Evolutionary conservation across 2,888 invertebrate species (phyloP), one percentile per base, ranked within the genome.

Genomic region (Dicranocentrus wangi): DNA sequence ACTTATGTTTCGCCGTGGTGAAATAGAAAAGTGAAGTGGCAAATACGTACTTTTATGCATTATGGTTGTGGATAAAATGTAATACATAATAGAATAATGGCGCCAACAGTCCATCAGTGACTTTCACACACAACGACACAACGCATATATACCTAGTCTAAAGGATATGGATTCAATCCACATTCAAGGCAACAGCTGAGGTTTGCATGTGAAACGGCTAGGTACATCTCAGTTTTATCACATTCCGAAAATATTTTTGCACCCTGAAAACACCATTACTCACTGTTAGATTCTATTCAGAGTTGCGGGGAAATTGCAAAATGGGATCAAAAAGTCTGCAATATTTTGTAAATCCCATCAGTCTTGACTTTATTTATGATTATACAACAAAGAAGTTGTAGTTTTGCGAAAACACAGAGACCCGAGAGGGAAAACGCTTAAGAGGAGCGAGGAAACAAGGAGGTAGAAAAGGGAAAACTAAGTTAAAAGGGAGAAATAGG

Each of bases 271-370:
- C 25, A 27, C 60, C 60, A 58, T 66, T 66, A 76, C 60, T 76
- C 76, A 76, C 47, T 69, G 43, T 19, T 43, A 21, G 19, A 66
- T 53, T 60, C 28, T 76, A 69, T 76, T 76, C 28, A 47, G 60
- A 17, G 21, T 60, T 32, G 58, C 15, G 58, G 47, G 66, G 43
- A 76, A 76, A 76, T 76, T 76, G 76, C 68, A 58, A 76, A 76
- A 68, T 76, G 76, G 76, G 76, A 66, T 75, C 75, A 75, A 66
- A 76, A 76, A 76, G 76, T 76, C 76, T 58, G 76, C 76, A 76
- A 76, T 76, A 76, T 76, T 76, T 76, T 76, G 76, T 76, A 68
- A 68, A 76, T 76, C 76, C 76, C 76, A 76, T 76, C 76, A 76
- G 76, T 69, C 76, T 69, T 60, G 60, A 58, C 76, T 76, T 76